Evolutionary conservation across 2,888 invertebrate species (phyloP), one percentile per base, ranked within the genome.

Genomic region (Cylloceria caligata): DNA sequence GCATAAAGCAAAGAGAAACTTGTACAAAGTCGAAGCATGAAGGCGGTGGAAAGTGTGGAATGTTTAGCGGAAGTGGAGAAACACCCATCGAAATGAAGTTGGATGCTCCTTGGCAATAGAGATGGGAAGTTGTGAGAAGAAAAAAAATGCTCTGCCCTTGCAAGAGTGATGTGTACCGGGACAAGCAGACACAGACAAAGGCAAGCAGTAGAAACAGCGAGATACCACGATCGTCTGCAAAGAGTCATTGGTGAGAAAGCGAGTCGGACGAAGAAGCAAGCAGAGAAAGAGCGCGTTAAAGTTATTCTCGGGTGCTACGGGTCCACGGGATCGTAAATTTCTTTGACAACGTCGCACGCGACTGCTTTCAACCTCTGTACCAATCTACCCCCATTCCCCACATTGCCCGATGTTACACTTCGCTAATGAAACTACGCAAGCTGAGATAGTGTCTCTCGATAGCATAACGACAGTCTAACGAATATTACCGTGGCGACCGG

Each of bases 241-340:
- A 60, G 65, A 69, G 64, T 36, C 39, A 64, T 21, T 21, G 34
- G 55, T 0, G 36, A 1, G 55, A n/a, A 13, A 9, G 65, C 45
- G 52, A 47, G 7, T 11, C 6, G 68, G 24, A 60, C 57, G 60
- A 67, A 21, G 55, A 80, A 60, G 72, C 73, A 80, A 71, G 76
- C 68, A 75, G 83, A 73, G 74, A 81, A 83, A 83, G 79, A 80
- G 39, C 72, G 55, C 62, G 77, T 68, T 65, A 80, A 83, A 83
- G 55, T 84, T 80, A 84, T 75, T 80, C 84, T 65, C 72, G n/a
- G 76, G 62, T 68, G 72, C 45, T 34, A 55, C 57, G 42, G 45
- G 79, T 75, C 77, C 84, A 72, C 71, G 67, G 6, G 27, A 36
- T 82, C 84, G 80, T 85, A 85, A 85, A 85, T 85, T 82, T 85